Percentiles rank a stretch among this genome's conserved stretches.
phyloP scores from a whole-genome alignment of 2,113 vertebrate genomes.

The Pangasianodon hypophthalmus region DNA sequence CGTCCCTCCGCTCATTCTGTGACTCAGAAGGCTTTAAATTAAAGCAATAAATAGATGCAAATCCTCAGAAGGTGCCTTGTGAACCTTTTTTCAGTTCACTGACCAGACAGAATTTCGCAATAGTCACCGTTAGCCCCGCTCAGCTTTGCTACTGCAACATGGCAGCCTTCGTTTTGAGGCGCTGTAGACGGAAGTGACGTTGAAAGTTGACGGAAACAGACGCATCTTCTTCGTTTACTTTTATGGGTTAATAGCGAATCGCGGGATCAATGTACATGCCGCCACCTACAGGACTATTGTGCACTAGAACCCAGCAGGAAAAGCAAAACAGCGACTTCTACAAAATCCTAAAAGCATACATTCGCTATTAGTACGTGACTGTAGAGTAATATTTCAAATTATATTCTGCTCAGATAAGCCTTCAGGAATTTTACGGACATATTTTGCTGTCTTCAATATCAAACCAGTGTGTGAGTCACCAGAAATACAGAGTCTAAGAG shows the following conservation, averaged over 20 bases:
- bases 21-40: not conserved
- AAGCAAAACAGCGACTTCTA: too few species aligned
- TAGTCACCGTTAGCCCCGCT: constrained; percentile 1
- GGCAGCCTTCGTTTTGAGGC: constrained; percentile 78
- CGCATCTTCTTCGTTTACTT: not conserved
- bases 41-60: not conserved
- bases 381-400: not conserved
- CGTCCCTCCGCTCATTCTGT: constrained; percentile 80
- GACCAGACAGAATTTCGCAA: not conserved
- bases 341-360: not conserved
- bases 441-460: not conserved
- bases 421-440: not conserved
- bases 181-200: constrained; percentile 45
- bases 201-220: not conserved
- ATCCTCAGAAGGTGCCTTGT: not conserved
- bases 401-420: not conserved
- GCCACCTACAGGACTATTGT: not conserved
- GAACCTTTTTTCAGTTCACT: not conserved
- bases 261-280: not conserved
- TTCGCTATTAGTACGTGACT: not conserved
- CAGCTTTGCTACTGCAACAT: constrained; percentile 79
- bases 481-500: not conserved
- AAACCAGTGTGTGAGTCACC: not conserved
- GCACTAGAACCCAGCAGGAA: not conserved
- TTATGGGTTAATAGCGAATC: too few species aligned